Base-by-base conservation (phyloP, 1,140 invertebrate species). In the Pogonognathellus flavescens region DNA sequence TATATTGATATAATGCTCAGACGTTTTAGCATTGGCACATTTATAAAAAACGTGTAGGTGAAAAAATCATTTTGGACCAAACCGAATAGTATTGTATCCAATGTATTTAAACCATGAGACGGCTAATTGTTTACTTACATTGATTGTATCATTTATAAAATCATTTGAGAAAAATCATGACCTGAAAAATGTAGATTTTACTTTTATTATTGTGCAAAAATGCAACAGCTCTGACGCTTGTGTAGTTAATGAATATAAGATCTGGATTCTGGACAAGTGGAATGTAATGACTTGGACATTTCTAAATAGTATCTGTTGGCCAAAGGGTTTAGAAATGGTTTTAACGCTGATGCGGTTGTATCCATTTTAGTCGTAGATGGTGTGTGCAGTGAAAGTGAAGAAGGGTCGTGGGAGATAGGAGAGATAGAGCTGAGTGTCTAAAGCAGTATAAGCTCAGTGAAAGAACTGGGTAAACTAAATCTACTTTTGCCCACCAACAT, bases 181-280 rank as follows among this genome's bases (percentile, higher is more conserved):
- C n/a, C n/a, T n/a, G n/a, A n/a, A n/a, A n/a, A n/a, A n/a, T n/a
- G n/a, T n/a, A n/a, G n/a, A n/a, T n/a, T n/a, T n/a, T n/a, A n/a
- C n/a, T n/a, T n/a, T n/a, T n/a, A n/a, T n/a, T n/a, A n/a, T n/a
- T n/a, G n/a, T n/a, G n/a, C n/a, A 6, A 41, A 41, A 76, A 76
- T 50, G 70, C 70, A 76, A 76, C 70, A 76, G 70, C 70, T 49
- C 31, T 18, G 25, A 49, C 70, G 49, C 25, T 76, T 76, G 41
- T 16, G 31, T 76, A 50, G 70, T 76, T 49, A 76, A 76, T 76
- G 70, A 76, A 76, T 49, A 31, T 49, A 76, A 76, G 31, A 49
- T 76, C 49, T 76, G n/a, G n/a, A n/a, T n/a, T n/a, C n/a, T 76
- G 31, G 25, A 31, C 31, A 8, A 76, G 70, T 16, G n/a, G 70